phyloP scores from a whole-genome alignment of 2,888 invertebrate species.

The Seladonia tumulorum region DNA sequence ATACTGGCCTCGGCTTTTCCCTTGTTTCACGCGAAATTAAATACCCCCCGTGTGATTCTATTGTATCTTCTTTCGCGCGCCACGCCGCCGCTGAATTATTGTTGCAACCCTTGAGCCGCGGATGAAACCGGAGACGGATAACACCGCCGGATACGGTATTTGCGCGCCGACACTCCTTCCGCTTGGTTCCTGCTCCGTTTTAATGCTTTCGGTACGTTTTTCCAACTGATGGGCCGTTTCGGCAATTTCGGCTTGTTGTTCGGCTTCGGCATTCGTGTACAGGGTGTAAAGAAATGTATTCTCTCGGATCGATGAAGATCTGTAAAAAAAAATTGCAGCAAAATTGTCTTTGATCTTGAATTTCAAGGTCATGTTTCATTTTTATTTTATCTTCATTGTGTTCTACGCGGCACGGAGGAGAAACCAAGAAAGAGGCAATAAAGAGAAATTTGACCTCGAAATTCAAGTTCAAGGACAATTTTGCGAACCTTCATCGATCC shows the following conservation, averaged over 20 bases:
- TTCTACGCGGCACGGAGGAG: no score
- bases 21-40: conserved; percentile 47
- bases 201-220: neutral
- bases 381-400: no score
- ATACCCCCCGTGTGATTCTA: conserved; percentile 35
- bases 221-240: neutral
- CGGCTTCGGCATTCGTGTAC: neutral
- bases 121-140: conserved; percentile 2
- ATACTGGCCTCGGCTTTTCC: conserved; percentile 32
- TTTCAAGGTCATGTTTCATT: no score
- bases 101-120: conserved; percentile 15
- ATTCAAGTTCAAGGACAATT: no score
- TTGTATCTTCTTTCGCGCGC: conserved; percentile 7
- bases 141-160: neutral
- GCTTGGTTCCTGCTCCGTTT: neutral
- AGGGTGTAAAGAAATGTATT: no score
- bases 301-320: no score
- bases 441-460: no score
- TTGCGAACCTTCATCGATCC: no score
- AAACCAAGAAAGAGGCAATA: no score
- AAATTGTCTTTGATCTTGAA: no score
- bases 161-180: neutral
- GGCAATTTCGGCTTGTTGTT: neutral
- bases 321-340: no score
- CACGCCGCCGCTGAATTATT: conserved; percentile 15